Percentiles rank a stretch among this genome's conserved stretches.
Evolutionary conservation across 2,797 vertebrate species (phyloP).

Genomic region (Stomatorhinus walkeri): DNA sequence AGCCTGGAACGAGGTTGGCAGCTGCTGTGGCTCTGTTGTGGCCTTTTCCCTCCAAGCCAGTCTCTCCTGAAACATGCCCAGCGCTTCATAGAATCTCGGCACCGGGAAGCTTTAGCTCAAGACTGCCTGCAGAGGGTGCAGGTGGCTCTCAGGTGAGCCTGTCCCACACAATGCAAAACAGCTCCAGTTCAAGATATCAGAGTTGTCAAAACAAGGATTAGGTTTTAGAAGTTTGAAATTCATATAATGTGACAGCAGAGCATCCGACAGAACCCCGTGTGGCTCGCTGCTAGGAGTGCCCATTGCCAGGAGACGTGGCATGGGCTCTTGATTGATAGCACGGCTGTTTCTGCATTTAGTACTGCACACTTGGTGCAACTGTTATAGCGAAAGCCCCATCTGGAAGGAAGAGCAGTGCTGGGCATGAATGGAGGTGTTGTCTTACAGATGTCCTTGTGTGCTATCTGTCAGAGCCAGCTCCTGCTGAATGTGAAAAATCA

Average conservation of each 20-base stretch:
- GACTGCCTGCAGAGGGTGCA: constrained; percentile 77
- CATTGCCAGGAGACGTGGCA: background rate
- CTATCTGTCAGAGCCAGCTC: background rate
- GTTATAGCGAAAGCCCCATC: background rate
- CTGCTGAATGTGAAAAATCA: too few relatives aligned
- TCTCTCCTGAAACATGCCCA: constrained; percentile 74
- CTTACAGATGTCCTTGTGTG: constrained; percentile 17
- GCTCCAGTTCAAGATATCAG: background rate
- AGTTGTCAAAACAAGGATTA: background rate
- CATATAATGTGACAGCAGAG: background rate
- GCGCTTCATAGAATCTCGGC: constrained; percentile 79
- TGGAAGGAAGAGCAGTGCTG: background rate
- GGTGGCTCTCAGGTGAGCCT: constrained; percentile 71
- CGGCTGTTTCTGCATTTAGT: background rate
- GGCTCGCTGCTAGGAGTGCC: constrained; percentile 6
- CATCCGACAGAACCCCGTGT: background rate
- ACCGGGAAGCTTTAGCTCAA: constrained; percentile 60
- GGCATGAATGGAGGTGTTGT: background rate
- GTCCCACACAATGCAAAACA: background rate
- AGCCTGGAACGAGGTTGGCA: constrained; percentile 88
- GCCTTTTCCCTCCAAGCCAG: constrained; percentile 82
- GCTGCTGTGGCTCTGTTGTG: constrained; percentile 89
- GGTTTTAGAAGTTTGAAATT: background rate
- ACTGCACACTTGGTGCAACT: constrained; percentile 8
- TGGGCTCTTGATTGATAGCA: background rate